phyloP scores from a whole-genome alignment of 2,797 vertebrate genomes.

The Aldrovandia affinis region DNA sequence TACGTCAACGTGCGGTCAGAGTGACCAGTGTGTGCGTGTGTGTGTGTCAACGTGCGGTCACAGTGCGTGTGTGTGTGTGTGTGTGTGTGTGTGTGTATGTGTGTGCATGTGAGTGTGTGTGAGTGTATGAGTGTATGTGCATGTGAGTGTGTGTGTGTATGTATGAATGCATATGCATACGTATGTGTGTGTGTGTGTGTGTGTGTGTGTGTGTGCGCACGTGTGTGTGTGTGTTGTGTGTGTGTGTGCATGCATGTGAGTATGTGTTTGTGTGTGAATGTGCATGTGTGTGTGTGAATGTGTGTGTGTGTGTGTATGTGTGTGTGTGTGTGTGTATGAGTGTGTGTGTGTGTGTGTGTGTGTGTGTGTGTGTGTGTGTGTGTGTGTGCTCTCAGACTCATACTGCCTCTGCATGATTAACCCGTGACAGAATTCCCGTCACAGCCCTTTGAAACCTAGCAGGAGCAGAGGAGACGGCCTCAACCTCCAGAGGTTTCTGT shows the following conservation, averaged over 20 bases:
- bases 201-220: background rate
- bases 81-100: constrained; percentile 1
- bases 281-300: background rate
- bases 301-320: constrained; percentile 10
- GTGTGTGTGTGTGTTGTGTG: constrained; percentile 23
- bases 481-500: background rate
- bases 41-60: constrained; percentile 13
- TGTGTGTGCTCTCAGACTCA: constrained; percentile 26
- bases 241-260: background rate
- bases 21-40: background rate
- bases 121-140: background rate
- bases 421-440: background rate
- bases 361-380: constrained; percentile 20
- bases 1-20: background rate
- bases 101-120: constrained; percentile 9
- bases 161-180: constrained; percentile 2
- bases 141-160: constrained; percentile 6
- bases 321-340: constrained; percentile 20
- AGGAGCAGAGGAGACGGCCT: background rate
- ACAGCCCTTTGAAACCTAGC: constrained; percentile 6
- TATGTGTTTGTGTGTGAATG: constrained; percentile 15
- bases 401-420: background rate
- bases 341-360: background rate
- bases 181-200: background rate
- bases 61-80: background rate